A percentile compares a stretch with the other conserved stretches of the same genome.
Evolutionary conservation across 2,888 invertebrate species (phyloP).

Genomic region (Proisotoma minuta): DNA sequence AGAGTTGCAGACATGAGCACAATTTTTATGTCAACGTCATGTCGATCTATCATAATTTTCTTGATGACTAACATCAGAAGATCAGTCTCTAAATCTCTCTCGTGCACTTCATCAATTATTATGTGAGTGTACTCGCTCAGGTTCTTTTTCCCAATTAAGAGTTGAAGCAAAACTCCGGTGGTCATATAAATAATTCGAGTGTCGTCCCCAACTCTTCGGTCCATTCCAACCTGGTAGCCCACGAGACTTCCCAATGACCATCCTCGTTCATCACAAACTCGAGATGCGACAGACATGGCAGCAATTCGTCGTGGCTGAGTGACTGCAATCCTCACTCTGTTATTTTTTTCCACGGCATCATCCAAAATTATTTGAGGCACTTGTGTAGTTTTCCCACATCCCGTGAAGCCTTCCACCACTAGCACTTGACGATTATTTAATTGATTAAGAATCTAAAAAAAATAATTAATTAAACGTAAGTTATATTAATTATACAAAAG

Average conservation of each 20-base stretch:
- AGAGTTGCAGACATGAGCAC: conserved; percentile 94
- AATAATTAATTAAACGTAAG: conserved; percentile 12
- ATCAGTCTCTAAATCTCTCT: conserved; percentile 87
- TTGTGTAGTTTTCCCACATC: conserved; percentile 55
- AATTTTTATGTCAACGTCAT: conserved; percentile 63
- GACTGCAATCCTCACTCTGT: conserved; percentile 70
- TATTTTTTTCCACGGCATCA: conserved; percentile 60
- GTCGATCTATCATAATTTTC: conserved; percentile 63
- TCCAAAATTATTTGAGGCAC: conserved; percentile 92
- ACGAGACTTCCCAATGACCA: conserved; percentile 79
- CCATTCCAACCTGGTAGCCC: conserved; percentile 66
- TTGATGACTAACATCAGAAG: conserved; percentile 77
- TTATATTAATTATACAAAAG: background rate
- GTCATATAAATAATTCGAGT: conserved; percentile 81
- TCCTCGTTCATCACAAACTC: conserved; percentile 76
- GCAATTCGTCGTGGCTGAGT: conserved; percentile 93
- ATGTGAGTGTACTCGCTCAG: conserved; percentile 80
- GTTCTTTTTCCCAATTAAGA: conserved; percentile 64
- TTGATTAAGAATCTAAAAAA: conserved; percentile 62
- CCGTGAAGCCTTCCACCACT: conserved; percentile 82
- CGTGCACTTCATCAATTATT: conserved; percentile 90
- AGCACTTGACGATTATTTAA: conserved; percentile 68
- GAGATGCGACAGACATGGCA: conserved; percentile 78
- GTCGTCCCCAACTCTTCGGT: conserved; percentile 52
- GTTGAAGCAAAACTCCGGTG: conserved; percentile 80